phyloP scores from a whole-genome alignment of 2,113 vertebrate genomes.

The Willisornis vidua region DNA sequence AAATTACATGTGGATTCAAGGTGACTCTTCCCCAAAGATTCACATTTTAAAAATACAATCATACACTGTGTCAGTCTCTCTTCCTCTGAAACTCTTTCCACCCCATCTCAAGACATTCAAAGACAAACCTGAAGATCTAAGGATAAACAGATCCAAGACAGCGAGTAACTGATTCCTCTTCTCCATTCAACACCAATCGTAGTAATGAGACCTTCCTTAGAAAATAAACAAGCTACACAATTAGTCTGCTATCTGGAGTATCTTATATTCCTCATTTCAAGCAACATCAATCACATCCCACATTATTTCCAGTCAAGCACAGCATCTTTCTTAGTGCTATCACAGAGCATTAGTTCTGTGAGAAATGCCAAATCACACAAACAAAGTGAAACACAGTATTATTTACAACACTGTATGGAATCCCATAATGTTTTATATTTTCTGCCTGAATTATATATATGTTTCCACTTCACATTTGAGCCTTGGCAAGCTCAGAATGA shows the following conservation, averaged over 20 bases:
- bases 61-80: not conserved
- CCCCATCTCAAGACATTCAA: not conserved
- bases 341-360: not conserved
- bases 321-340: not conserved
- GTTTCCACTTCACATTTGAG: slow-evolving; percentile 29
- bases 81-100: not conserved
- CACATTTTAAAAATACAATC: not conserved
- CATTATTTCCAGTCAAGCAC: not conserved
- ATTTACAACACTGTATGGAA: slow-evolving; percentile 32
- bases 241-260: not conserved
- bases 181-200: not conserved
- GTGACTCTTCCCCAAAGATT: not conserved
- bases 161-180: not conserved
- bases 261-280: slow-evolving; percentile 9
- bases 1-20: not conserved
- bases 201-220: not conserved
- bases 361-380: slow-evolving; percentile 21
- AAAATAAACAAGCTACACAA: slow-evolving; percentile 31
- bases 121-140: not conserved
- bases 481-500: slow-evolving; percentile 28
- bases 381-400: slow-evolving; percentile 9
- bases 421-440: slow-evolving; percentile 28
- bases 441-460: not conserved
- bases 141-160: not conserved
- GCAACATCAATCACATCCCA: slow-evolving; percentile 11